Base-by-base conservation (phyloP, 2,888 invertebrate species). In the Aethes cnicana region DNA sequence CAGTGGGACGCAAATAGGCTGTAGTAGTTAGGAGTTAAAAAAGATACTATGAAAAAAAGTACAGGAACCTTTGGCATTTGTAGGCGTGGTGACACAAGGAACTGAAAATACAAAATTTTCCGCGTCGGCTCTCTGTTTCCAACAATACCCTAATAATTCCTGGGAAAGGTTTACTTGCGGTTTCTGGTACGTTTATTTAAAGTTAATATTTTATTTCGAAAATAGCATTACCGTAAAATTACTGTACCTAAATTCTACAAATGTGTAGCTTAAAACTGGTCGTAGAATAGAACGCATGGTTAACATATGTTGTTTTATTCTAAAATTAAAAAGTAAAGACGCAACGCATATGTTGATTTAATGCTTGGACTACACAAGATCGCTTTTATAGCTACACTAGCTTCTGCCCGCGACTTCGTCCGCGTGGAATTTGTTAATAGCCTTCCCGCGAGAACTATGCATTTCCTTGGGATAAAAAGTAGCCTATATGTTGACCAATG, bases 131-230 rank as follows among this genome's bases (percentile, higher is more conserved):
- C 16, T 16, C 14, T 48, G 35, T 42, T 48, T 48, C 33, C 33
- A 26, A 20, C 14, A n/a, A 8, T 18, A 48, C 48, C 48, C 14
- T 32, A 35, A 48, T 48, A 48, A 42, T 26, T 48, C 42, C 18
- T 33, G 14, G 17, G 8, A 12, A n/a, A 33, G 39, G n/a, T 16
- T 25, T 9, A 32, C 3, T 25, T 33, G 32, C 18, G 48, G 47
- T 47, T 12, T 12, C 23, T n/a, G 41, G 11, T 23, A 41, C 41
- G 26, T 42, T 18, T 47, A 32, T 39, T 41, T 41, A 35, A 42
- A 41, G 41, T 48, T 42, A 48, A 42, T 48, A 48, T 48, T 48
- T 48, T 48, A 48, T 48, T 42, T 20, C 48, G 33, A 23, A n/a
- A 33, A 33, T 20, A 42, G 41, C 20, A 39, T 26, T 20, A 33